Evolutionary conservation across 2,888 invertebrate species (phyloP).

Genomic region (Agriopis leucophaearia): DNA sequence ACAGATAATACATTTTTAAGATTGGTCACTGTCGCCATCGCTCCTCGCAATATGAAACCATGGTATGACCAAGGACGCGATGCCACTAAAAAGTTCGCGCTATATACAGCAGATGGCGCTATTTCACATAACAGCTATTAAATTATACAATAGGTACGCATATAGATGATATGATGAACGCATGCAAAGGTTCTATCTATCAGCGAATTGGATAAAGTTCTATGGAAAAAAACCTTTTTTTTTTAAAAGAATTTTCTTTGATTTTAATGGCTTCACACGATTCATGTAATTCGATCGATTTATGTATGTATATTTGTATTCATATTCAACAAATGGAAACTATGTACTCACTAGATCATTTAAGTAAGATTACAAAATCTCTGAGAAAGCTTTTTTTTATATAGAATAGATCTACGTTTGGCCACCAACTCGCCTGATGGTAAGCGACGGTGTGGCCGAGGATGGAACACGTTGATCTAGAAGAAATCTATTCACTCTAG

Average conservation of each 20-base stretch:
- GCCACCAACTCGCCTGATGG: too few species aligned
- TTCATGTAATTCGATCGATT: too few species aligned
- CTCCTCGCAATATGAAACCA: conserved; percentile 2
- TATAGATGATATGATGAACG: conserved; percentile 57
- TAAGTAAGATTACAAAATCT: too few species aligned
- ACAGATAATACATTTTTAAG: too few species aligned
- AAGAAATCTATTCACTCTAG: too few species aligned
- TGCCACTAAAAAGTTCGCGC: conserved; percentile 17
- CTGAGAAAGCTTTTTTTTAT: too few species aligned
- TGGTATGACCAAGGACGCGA: conserved; percentile 1
- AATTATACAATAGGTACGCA: neutral
- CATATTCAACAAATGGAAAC: neutral
- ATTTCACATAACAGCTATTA: conserved; percentile 26
- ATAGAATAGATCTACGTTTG: too few species aligned
- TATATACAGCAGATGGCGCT: conserved; percentile 51
- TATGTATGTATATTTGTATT: too few species aligned
- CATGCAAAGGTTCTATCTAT: conserved; percentile 15
- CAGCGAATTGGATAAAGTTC: neutral
- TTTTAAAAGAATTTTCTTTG: neutral
- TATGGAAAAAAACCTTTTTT: too few species aligned
- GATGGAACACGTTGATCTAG: too few species aligned
- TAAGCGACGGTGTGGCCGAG: too few species aligned
- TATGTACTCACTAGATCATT: too few species aligned
- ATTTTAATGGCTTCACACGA: neutral
- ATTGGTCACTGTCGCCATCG: conserved; percentile 28